Conservation (phyloP, 2,113 vertebrate species). For the Mustelus asterias region DNA sequence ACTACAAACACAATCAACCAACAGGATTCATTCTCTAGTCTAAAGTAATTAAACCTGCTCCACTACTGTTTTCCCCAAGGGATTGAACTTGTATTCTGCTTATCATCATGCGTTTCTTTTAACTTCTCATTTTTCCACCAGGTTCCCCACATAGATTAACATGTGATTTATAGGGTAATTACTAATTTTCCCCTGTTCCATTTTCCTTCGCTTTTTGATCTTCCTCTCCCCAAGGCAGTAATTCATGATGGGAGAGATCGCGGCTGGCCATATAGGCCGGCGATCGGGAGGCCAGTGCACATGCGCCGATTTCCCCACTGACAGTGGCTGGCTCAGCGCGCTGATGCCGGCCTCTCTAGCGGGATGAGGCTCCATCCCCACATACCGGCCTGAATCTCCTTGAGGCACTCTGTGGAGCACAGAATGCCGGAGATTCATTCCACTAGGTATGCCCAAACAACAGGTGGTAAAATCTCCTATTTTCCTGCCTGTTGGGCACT, state of each 20-base stretch:
- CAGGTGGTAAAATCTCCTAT: no score
- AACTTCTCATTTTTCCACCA: not conserved
- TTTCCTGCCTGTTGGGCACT: no score
- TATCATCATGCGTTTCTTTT: not conserved
- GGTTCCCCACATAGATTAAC: not conserved
- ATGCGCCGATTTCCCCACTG: no score
- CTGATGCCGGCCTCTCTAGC: no score
- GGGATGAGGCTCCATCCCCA: no score
- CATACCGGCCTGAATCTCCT: no score
- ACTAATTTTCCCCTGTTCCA: not conserved
- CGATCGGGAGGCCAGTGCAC: no score
- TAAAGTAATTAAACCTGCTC: constrained; percentile 5
- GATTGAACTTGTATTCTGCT: not conserved
- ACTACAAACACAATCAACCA: not conserved
- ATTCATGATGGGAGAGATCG: not conserved
- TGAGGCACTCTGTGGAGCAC: no score
- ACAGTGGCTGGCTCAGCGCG: no score
- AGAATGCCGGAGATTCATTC: no score
- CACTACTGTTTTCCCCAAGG: not conserved
- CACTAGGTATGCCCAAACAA: no score
- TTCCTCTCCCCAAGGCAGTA: not conserved
- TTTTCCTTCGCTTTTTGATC: not conserved
- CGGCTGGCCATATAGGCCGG: no score
- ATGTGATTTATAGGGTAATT: not conserved
- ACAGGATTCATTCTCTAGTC: not conserved